These are phyloP conservation scores for Miichthys miiuy DNA, from an alignment of 2,797 vertebrate species.

Conservation along the genomic window DNA sequence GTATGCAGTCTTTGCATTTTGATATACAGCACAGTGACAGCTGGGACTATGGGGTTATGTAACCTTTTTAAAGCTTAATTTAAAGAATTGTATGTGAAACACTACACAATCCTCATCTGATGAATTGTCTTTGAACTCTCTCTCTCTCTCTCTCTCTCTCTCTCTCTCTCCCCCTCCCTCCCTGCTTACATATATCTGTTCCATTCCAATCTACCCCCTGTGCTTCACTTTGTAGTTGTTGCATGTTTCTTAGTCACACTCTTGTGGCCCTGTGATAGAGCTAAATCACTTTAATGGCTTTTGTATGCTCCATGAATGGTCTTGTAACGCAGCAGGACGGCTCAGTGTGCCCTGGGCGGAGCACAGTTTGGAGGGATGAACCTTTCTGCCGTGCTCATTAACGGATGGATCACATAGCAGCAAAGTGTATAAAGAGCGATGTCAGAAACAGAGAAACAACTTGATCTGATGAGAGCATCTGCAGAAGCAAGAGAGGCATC, in stretches of 20 bases:
- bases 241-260: conserved; percentile 35
- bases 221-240: conserved; percentile 30
- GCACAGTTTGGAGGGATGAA: conserved; percentile 33
- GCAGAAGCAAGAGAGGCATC: conserved; percentile 52
- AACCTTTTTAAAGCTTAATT: conserved; percentile 1
- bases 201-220: conserved; percentile 25
- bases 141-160: background rate
- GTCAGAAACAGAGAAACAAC: conserved; percentile 31
- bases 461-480: conserved; percentile 63
- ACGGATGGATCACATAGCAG: conserved; percentile 39
- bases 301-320: conserved; percentile 22
- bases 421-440: conserved; percentile 6
- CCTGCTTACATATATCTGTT: conserved; percentile 12
- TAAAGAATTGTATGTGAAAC: conserved; percentile 15
- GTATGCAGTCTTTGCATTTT: background rate
- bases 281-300: conserved; percentile 57
- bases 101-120: conserved; percentile 7
- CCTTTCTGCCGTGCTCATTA: conserved; percentile 40
- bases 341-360: conserved; percentile 27
- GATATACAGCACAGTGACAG: background rate
- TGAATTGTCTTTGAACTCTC: conserved; percentile 10
- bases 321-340: conserved; percentile 40
- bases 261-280: conserved; percentile 20
- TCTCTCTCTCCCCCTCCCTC: background rate
- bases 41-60: background rate